phyloP scores from a whole-genome alignment of 2,797 vertebrate genomes.

The Ctenosaura bakeri region DNA sequence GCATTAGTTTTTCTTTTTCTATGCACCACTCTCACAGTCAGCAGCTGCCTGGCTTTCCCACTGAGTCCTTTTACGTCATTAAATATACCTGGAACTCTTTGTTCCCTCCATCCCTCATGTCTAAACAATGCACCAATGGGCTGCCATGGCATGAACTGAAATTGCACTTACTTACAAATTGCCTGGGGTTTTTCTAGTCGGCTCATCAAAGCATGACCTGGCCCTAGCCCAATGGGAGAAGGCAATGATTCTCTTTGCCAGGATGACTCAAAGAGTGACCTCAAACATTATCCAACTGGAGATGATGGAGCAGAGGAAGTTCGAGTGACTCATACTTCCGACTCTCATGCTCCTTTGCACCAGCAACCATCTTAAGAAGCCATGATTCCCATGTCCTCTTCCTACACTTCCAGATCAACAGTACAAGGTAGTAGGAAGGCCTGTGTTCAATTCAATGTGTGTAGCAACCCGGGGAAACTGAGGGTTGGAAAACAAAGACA shows the following conservation, averaged over 20 bases:
- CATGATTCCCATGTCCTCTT: slow-evolving; percentile 3
- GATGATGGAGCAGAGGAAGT: not conserved
- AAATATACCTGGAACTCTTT: not conserved
- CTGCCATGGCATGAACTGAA: slow-evolving; percentile 51
- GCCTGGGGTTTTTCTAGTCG: slow-evolving; percentile 63
- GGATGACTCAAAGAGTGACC: slow-evolving; percentile 65
- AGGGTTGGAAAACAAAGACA: too few species aligned
- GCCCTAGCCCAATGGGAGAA: slow-evolving; percentile 70
- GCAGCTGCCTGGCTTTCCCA: slow-evolving; percentile 22
- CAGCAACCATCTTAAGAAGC: not conserved
- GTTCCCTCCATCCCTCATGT: not conserved
- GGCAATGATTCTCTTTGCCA: slow-evolving; percentile 72
- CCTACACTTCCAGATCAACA: not conserved
- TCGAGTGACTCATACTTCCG: slow-evolving; percentile 28
- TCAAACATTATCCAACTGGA: not conserved
- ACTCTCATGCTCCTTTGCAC: not conserved
- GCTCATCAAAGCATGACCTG: slow-evolving; percentile 72
- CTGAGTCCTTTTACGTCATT: not conserved
- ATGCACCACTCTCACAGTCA: not conserved
- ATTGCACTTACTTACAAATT: slow-evolving; percentile 57
- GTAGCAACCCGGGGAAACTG: too few species aligned
- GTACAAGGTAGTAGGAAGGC: not conserved
- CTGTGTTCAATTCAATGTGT: not conserved
- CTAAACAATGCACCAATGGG: slow-evolving; percentile 27
- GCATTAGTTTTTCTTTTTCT: too few species aligned